A percentile compares a stretch with the other conserved stretches of the same genome.
Conservation (phyloP, 1,140 invertebrate genomes). For the Ladona fulva region DNA sequence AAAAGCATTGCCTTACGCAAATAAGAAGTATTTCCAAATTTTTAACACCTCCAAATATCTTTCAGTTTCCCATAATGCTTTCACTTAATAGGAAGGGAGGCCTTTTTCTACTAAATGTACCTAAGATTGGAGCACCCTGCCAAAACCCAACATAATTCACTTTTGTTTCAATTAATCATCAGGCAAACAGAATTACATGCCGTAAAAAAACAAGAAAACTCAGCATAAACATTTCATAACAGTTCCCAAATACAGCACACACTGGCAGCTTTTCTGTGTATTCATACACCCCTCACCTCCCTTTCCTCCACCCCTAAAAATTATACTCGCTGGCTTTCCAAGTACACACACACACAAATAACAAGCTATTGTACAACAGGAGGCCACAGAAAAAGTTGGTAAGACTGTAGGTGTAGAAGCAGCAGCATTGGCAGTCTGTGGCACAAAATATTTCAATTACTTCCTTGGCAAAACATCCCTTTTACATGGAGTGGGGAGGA, state of each 20-base stretch:
- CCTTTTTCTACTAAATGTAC: neutral
- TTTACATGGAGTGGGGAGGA: neutral
- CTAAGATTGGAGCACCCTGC: neutral
- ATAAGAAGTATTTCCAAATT: neutral
- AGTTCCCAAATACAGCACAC: conserved; percentile 4
- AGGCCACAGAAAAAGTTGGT: conserved; percentile 8
- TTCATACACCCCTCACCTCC: neutral
- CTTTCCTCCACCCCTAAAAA: conserved; percentile 4
- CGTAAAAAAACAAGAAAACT: neutral
- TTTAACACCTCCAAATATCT: neutral
- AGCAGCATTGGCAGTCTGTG: conserved; percentile 2
- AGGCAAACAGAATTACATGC: neutral
- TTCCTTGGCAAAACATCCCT: neutral
- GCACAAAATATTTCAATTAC: conserved; percentile 3
- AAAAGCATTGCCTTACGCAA: neutral
- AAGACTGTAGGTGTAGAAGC: neutral
- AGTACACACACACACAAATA: conserved; percentile 9
- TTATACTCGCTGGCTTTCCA: neutral
- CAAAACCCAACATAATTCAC: neutral
- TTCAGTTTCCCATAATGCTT: neutral
- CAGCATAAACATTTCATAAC: conserved; percentile 1
- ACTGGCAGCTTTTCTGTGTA: neutral
- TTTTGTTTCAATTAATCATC: neutral
- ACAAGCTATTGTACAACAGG: conserved; percentile 2
- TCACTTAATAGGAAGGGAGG: neutral